Conservation (phyloP, 2,888 invertebrate genomes). For the Cataglyphis altisquamis region DNA sequence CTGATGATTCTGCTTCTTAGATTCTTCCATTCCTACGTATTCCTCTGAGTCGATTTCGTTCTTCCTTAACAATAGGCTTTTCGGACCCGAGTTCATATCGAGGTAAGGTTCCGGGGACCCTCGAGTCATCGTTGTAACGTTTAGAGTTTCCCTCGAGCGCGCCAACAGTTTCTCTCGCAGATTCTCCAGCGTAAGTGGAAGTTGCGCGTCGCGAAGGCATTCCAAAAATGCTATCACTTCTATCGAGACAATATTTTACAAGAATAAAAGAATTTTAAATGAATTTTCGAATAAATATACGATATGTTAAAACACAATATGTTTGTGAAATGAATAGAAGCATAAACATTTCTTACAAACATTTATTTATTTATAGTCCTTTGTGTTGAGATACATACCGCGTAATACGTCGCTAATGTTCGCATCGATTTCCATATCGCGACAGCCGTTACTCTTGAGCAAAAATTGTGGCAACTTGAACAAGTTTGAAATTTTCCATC, state of each 20-base stretch:
- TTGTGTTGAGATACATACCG: constrained; percentile 66
- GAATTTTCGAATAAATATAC: not conserved
- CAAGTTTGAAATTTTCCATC: constrained; percentile 1
- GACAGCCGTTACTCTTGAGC: not conserved
- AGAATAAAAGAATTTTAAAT: not conserved
- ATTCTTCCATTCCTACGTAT: constrained; percentile 72
- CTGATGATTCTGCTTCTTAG: constrained; percentile 38
- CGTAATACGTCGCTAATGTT: constrained; percentile 73
- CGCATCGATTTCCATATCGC: constrained; percentile 73
- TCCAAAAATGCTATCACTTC: constrained; percentile 81
- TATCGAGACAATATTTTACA: constrained; percentile 44
- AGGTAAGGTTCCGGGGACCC: constrained; percentile 81
- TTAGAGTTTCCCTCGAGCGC: constrained; percentile 73
- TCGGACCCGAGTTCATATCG: constrained; percentile 81
- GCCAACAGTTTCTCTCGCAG: constrained; percentile 74
- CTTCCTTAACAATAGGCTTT: constrained; percentile 63
- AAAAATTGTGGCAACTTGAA: not conserved
- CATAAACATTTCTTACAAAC: not conserved
- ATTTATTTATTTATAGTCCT: not conserved
- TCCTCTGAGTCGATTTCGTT: constrained; percentile 67
- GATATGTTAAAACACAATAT: not conserved
- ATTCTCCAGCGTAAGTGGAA: constrained; percentile 72
- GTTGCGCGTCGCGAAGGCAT: constrained; percentile 72
- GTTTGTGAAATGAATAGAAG: not conserved
- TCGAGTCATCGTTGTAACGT: constrained; percentile 44